Evolutionary conservation across 2,113 vertebrate species (phyloP).

Genomic region (Heterochromis multidens): DNA sequence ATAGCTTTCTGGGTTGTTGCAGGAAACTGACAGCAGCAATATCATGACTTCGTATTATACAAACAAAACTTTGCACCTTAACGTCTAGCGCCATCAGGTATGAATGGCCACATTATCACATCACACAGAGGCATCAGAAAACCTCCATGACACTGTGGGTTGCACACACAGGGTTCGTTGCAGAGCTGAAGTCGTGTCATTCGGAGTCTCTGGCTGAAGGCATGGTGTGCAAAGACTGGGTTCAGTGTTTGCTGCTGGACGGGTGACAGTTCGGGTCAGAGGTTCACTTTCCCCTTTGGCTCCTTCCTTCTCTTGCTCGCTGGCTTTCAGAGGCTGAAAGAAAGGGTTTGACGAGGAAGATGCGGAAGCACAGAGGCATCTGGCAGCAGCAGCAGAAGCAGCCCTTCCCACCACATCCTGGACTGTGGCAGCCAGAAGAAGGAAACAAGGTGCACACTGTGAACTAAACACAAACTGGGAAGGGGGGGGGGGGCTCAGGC

Average conservation of each 20-base stretch:
- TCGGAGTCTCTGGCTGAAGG: not conserved
- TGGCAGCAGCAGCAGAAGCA: slow-evolving; percentile 44
- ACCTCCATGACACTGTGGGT: not conserved
- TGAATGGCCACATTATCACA: not conserved
- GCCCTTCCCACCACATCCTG: slow-evolving; percentile 71
- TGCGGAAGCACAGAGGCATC: slow-evolving; percentile 50
- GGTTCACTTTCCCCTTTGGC: slow-evolving; percentile 42
- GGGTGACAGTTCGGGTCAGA: slow-evolving; percentile 59
- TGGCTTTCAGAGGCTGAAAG: slow-evolving; percentile 48
- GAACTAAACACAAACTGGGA: slow-evolving; percentile 33
- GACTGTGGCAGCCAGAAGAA: slow-evolving; percentile 45
- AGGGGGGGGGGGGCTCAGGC: slow-evolving; percentile 39
- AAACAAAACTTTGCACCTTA: not conserved
- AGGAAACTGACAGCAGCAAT: not conserved
- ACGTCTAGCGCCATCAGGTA: not conserved
- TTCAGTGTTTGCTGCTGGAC: slow-evolving; percentile 56
- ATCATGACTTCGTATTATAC: not conserved
- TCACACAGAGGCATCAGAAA: slow-evolving; percentile 13
- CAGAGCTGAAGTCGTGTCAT: slow-evolving; percentile 8
- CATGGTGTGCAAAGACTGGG: slow-evolving; percentile 32
- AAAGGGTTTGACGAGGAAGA: slow-evolving; percentile 48
- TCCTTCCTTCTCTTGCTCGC: slow-evolving; percentile 35
- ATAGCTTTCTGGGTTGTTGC: not conserved
- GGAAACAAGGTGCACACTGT: slow-evolving; percentile 77
- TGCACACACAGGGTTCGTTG: not conserved